phyloP scores from a whole-genome alignment of 2,888 invertebrate species.

The Drosophila fungiperda region DNA sequence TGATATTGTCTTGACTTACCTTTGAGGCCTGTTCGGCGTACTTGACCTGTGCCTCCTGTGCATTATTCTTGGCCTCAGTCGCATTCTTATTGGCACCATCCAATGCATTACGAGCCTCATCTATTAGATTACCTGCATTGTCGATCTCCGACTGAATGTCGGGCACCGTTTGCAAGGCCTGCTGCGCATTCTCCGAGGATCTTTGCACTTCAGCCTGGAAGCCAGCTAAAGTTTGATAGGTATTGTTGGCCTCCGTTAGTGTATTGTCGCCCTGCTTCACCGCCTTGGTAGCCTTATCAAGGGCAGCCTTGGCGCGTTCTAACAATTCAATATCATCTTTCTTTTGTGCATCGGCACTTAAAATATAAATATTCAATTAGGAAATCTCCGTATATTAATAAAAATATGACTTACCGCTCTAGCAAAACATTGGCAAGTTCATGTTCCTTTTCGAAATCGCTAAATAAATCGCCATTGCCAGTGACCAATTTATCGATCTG shows the following conservation, averaged over 20 bases:
- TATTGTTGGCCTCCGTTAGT: constrained; percentile 91
- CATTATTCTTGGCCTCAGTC: constrained; percentile 91
- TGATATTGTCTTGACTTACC: constrained; percentile 57
- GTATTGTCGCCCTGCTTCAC: constrained; percentile 94
- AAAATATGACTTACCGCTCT: constrained; percentile 76
- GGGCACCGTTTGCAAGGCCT: constrained; percentile 91
- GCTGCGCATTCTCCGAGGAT: constrained; percentile 92
- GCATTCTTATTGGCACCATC: constrained; percentile 84
- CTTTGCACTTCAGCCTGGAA: constrained; percentile 96
- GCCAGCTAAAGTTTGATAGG: constrained; percentile 89
- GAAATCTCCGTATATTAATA: too few relatives aligned
- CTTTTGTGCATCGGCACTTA: constrained; percentile 89
- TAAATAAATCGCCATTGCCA: constrained; percentile 86
- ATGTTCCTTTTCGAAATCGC: constrained; percentile 89
- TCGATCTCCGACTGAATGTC: constrained; percentile 90
- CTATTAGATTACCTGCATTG: constrained; percentile 90
- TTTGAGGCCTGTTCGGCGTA: constrained; percentile 92
- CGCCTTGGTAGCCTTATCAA: constrained; percentile 92
- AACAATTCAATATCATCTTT: constrained; percentile 92
- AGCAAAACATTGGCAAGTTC: constrained; percentile 89
- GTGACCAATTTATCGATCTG: constrained; percentile 76
- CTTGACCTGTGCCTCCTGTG: constrained; percentile 91
- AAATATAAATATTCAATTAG: background rate
- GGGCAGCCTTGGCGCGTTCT: constrained; percentile 91
- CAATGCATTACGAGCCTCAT: constrained; percentile 88